These are phyloP conservation scores for Valencia hispanica DNA, from an alignment of 2,797 vertebrate genomes.

Conservation along the genomic window DNA sequence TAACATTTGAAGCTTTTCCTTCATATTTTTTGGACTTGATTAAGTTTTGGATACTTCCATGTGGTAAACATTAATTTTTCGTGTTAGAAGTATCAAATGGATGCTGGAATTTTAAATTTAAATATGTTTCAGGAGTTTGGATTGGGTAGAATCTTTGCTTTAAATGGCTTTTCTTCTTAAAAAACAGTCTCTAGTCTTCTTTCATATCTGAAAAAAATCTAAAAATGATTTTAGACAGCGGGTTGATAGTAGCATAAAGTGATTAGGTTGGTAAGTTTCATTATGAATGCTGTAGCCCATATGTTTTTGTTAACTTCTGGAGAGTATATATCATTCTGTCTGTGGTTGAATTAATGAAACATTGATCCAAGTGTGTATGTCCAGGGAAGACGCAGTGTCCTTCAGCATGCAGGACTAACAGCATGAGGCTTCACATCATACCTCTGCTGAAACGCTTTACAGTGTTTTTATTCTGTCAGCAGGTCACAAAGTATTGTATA, in stretches of 20 bases:
- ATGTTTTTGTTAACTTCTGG: constrained; percentile 14
- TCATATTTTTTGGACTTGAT: background rate
- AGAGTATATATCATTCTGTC: constrained; percentile 13
- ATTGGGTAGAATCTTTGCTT: background rate
- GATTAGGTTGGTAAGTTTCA: background rate
- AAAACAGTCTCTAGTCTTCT: background rate
- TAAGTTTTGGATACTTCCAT: background rate
- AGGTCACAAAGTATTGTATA: background rate
- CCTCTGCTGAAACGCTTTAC: background rate
- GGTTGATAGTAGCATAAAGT: background rate
- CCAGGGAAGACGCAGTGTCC: constrained; percentile 19
- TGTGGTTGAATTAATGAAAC: constrained; percentile 46
- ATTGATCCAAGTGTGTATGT: constrained; percentile 51
- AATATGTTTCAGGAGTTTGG: background rate
- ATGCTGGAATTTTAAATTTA: background rate
- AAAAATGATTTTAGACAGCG: background rate
- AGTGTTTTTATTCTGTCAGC: constrained; percentile 1
- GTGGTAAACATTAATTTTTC: background rate
- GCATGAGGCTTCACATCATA: constrained; percentile 1
- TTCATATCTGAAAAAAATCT: background rate
- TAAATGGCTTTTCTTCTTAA: background rate
- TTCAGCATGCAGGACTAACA: constrained; percentile 16
- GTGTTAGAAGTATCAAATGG: background rate
- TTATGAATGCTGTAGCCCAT: constrained; percentile 6
- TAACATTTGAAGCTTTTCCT: background rate